Evolutionary conservation across 2,888 invertebrate species (phyloP).

Genomic region (Tetragnatha montana): DNA sequence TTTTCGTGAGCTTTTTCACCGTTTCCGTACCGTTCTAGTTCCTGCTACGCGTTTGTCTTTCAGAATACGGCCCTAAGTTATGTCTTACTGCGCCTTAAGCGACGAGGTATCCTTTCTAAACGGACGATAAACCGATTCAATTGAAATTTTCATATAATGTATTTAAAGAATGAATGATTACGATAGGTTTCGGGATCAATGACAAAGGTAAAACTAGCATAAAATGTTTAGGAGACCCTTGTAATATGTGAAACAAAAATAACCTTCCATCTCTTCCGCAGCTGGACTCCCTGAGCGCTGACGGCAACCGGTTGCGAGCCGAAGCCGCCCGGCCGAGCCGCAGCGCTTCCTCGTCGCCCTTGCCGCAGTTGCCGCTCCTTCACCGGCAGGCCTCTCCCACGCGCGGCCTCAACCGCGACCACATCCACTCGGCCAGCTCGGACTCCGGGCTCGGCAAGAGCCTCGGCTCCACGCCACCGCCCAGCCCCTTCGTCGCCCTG

Average conservation of each 20-base stretch:
- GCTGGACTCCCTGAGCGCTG: slow-evolving; percentile 44
- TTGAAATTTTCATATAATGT: too few relatives aligned
- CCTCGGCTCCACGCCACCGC: slow-evolving; percentile 72
- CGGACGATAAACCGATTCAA: too few relatives aligned
- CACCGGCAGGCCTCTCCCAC: slow-evolving; percentile 70
- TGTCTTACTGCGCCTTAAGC: too few relatives aligned
- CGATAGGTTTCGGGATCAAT: too few relatives aligned
- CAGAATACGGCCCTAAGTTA: too few relatives aligned
- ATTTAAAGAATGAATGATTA: too few relatives aligned
- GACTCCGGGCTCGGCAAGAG: slow-evolving; percentile 73
- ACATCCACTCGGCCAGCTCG: slow-evolving; percentile 72
- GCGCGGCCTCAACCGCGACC: slow-evolving; percentile 72
- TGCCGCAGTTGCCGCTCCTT: slow-evolving; percentile 68
- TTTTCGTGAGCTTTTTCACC: too few relatives aligned
- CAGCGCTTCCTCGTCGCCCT: slow-evolving; percentile 73
- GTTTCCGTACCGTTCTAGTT: too few relatives aligned
- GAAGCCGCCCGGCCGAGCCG: slow-evolving; percentile 72
- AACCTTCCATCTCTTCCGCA: slow-evolving; percentile 16
- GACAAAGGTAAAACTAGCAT: too few relatives aligned
- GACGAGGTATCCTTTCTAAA: too few relatives aligned
- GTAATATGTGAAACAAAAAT: background rate
- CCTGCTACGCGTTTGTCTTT: too few relatives aligned
- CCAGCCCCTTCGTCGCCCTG: slow-evolving; percentile 70
- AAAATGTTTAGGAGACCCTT: too few relatives aligned
- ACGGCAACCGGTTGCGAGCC: slow-evolving; percentile 69